A percentile compares a stretch with the other conserved stretches of the same genome.
Evolutionary conservation across 2,888 invertebrate genomes (phyloP).

Genomic region (Gortyna flavago): DNA sequence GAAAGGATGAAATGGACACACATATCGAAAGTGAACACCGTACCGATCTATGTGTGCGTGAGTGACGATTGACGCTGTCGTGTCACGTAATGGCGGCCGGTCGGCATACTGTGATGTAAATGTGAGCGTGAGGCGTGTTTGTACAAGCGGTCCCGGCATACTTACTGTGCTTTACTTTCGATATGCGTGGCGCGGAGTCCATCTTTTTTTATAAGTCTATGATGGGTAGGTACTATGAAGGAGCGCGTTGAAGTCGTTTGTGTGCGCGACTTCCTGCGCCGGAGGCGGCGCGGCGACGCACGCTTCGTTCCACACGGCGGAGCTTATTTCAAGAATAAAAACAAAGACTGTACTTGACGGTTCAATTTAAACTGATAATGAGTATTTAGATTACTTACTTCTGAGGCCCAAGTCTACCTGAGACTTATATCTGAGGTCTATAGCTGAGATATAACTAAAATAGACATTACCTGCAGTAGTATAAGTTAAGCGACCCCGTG

Average conservation of each 20-base stretch:
- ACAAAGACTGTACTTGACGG: constrained; percentile 41
- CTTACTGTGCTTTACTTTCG: too few relatives aligned
- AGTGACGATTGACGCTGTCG: too few relatives aligned
- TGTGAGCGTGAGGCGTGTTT: too few relatives aligned
- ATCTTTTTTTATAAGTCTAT: too few relatives aligned
- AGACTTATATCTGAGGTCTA: not conserved
- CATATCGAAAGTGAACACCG: too few relatives aligned
- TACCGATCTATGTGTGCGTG: too few relatives aligned
- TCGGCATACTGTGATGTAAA: too few relatives aligned
- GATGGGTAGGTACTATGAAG: constrained; percentile 26
- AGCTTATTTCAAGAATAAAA: constrained; percentile 38
- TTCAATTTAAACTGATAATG: constrained; percentile 38
- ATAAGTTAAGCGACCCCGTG: too few relatives aligned
- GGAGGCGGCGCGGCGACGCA: constrained; percentile 61
- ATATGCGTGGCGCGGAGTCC: too few relatives aligned
- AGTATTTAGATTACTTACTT: not conserved
- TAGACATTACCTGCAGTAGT: not conserved
- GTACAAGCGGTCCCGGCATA: too few relatives aligned
- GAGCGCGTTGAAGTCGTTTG: constrained; percentile 63
- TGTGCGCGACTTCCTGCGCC: constrained; percentile 69
- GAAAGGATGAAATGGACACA: too few relatives aligned
- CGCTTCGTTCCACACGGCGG: constrained; percentile 74
- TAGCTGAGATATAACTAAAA: not conserved
- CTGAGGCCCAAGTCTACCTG: not conserved
- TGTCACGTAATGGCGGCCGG: too few relatives aligned